These are phyloP conservation scores for Salvelinus alpinus DNA, from an alignment of 2,113 vertebrate species.

Conservation along the genomic window DNA sequence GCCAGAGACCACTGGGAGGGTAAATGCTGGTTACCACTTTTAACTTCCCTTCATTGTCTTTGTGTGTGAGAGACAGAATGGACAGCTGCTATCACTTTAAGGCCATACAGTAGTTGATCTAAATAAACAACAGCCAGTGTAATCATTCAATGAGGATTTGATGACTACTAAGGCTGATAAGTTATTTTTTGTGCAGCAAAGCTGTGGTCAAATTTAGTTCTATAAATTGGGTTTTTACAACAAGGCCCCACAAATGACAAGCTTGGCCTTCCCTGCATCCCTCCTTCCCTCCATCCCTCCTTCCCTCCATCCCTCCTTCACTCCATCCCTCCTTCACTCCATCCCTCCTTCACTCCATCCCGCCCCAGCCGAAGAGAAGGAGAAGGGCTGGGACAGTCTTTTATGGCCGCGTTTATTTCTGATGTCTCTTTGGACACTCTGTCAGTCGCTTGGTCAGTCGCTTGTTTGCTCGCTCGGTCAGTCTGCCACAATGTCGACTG, in stretches of 20 bases:
- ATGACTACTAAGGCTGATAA: no score
- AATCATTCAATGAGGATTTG: not conserved
- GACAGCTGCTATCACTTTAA: conserved; percentile 47
- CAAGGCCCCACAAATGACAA: conserved; percentile 57
- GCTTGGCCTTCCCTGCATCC: conserved; percentile 15
- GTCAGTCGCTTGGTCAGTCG: conserved; percentile 23
- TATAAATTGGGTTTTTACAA: conserved; percentile 50
- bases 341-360: no score
- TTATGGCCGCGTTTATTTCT: conserved; percentile 67
- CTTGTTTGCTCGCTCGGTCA: conserved; percentile 18
- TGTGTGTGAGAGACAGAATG: conserved; percentile 48
- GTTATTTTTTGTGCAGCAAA: no score
- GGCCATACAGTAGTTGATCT: not conserved
- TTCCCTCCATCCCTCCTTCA: no score
- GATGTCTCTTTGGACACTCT: conserved; percentile 32
- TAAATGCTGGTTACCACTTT: conserved; percentile 76
- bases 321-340: no score
- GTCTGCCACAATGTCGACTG: conserved; percentile 66
- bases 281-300: no score
- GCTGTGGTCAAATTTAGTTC: conserved; percentile 14
- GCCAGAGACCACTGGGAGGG: conserved; percentile 65
- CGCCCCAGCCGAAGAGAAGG: conserved; percentile 22
- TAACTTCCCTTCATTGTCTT: conserved; percentile 74
- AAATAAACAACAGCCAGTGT: no score
- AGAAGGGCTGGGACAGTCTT: conserved; percentile 22